Evolutionary conservation across 2,113 vertebrate species (phyloP).

Genomic region (Meriones unguiculatus): DNA sequence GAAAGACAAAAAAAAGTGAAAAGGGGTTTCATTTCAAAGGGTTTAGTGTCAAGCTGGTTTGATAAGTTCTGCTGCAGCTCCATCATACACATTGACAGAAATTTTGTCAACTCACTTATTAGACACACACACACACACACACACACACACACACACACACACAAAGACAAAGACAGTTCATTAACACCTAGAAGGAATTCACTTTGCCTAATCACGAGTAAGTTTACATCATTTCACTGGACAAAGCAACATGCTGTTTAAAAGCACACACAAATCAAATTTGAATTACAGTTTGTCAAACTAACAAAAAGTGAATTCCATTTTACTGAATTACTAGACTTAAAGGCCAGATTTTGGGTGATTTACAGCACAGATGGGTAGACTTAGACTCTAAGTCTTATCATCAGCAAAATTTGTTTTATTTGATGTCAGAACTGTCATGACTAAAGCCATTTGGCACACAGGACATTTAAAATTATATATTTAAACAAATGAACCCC

Average conservation of each 20-base stretch:
- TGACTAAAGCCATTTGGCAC: neutral
- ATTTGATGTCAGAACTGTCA: neutral
- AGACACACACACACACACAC: neutral
- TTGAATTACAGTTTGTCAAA: constrained; percentile 33
- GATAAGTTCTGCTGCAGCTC: neutral
- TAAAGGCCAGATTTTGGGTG: neutral
- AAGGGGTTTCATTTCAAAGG: neutral
- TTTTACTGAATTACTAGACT: constrained; percentile 52
- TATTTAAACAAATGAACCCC: constrained; percentile 27
- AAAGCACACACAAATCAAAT: neutral
- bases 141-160: too few relatives aligned
- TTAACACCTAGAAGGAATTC: constrained; percentile 22
- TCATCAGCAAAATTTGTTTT: neutral
- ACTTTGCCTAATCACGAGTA: neutral
- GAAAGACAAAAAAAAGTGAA: neutral
- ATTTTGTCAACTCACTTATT: neutral
- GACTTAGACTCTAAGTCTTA: neutral
- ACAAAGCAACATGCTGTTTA: neutral
- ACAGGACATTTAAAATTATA: constrained; percentile 34
- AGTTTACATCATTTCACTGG: neutral
- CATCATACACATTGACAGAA: neutral
- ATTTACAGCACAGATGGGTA: neutral
- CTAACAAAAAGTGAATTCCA: constrained; percentile 36
- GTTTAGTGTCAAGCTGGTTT: neutral
- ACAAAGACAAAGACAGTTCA: neutral